phyloP scores from a whole-genome alignment of 2,113 vertebrate genomes.

The Cyanoliseus patagonus region DNA sequence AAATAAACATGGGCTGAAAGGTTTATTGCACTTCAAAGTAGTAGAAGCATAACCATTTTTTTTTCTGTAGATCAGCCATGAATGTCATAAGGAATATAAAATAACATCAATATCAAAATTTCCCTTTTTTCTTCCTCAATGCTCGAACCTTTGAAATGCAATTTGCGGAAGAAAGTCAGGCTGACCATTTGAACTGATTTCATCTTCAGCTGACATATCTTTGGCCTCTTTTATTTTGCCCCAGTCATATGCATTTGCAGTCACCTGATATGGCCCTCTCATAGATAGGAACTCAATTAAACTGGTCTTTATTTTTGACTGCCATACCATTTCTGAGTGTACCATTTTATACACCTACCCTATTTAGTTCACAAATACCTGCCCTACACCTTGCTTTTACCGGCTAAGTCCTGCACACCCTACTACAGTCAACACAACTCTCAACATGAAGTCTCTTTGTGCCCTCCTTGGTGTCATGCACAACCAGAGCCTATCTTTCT shows the following conservation, averaged over 20 bases:
- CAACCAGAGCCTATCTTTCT: background rate
- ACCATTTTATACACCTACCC: background rate
- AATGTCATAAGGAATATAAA: background rate
- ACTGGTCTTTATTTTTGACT: background rate
- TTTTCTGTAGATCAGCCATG: background rate
- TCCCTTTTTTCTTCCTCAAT: background rate
- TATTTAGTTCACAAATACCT: background rate
- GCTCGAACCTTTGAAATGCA: background rate
- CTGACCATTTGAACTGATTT: background rate
- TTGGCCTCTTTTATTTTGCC: background rate
- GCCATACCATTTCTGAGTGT: background rate
- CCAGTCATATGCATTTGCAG: background rate
- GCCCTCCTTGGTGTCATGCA: rapidly evolving
- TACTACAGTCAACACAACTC: background rate
- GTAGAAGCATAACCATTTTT: background rate
- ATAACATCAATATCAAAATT: background rate
- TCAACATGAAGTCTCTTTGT: background rate
- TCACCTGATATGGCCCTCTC: background rate
- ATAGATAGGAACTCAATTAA: background rate
- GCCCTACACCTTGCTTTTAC: background rate
- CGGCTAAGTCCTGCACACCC: background rate
- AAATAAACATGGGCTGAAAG: background rate
- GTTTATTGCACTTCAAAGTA: background rate
- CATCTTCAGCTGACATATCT: background rate
- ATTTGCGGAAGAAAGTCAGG: background rate